Evolutionary conservation across 2,113 vertebrate species (phyloP).

Genomic region (Hiodon tergisus): DNA sequence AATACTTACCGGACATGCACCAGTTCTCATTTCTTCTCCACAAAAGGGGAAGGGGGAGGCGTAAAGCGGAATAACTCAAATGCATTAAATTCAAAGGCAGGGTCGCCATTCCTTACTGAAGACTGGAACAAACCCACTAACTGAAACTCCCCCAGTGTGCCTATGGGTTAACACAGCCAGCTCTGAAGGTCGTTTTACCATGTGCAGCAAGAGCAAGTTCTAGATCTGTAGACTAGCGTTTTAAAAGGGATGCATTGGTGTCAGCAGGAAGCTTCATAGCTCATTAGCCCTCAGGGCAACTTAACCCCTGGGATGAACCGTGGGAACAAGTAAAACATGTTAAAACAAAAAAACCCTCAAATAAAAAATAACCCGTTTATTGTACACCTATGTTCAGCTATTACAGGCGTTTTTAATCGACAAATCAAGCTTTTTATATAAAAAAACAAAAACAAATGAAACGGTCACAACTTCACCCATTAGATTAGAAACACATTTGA

Average conservation of each 20-base stretch:
- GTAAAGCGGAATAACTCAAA: too few species aligned
- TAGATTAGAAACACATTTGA: slow-evolving; percentile 21
- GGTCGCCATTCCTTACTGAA: too few species aligned
- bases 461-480: slow-evolving; percentile 19
- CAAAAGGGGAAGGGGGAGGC: too few species aligned
- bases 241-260: background rate
- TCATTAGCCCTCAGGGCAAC: slow-evolving; percentile 50
- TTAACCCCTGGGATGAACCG: slow-evolving; percentile 52
- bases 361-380: slow-evolving; percentile 60
- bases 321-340: slow-evolving; percentile 50
- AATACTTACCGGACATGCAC: too few species aligned
- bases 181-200: too few species aligned
- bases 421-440: slow-evolving; percentile 32
- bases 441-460: slow-evolving; percentile 13
- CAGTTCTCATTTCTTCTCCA: too few species aligned
- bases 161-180: too few species aligned
- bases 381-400: slow-evolving; percentile 57
- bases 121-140: too few species aligned
- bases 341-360: slow-evolving; percentile 49
- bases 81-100: too few species aligned
- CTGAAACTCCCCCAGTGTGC: too few species aligned
- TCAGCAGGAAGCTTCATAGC: background rate
- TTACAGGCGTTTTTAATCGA: slow-evolving; percentile 50
- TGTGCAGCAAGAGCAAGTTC: too few species aligned
- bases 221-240: too few species aligned